These are phyloP conservation scores for Dendroctonus ponderosae DNA, from an alignment of 1,140 invertebrate species.

Conservation along the genomic window DNA sequence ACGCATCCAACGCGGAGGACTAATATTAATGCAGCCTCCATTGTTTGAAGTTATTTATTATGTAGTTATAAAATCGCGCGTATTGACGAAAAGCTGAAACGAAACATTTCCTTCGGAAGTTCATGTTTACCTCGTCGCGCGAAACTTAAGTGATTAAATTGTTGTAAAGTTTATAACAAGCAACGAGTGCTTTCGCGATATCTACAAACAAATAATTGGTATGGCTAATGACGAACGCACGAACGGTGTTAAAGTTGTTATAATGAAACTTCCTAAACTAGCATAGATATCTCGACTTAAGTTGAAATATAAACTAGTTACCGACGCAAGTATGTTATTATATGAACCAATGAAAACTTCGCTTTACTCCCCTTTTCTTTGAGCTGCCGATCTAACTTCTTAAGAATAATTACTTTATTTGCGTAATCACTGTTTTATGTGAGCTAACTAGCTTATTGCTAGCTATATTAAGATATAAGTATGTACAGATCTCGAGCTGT, in stretches of 20 bases:
- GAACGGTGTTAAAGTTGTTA: conserved; percentile 15
- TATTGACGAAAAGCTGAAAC: no score
- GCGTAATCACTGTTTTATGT: no score
- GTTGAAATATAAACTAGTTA: conserved; percentile 16
- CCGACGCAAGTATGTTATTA: background rate
- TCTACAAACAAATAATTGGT: conserved; percentile 23
- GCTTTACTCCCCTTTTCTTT: background rate
- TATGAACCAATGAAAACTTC: conserved; percentile 3
- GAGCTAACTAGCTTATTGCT: no score
- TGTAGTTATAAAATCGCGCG: no score
- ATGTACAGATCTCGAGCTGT: no score
- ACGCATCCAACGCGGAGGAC: no score
- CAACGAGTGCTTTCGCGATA: conserved; percentile 1
- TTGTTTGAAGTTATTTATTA: no score
- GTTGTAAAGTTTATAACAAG: conserved; percentile 23
- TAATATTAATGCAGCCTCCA: no score
- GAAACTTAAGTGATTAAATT: conserved; percentile 23
- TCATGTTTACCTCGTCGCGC: background rate
- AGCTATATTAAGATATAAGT: no score
- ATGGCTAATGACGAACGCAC: conserved; percentile 23
- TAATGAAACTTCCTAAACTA: conserved; percentile 19
- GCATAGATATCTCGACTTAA: conserved; percentile 2
- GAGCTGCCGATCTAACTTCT: background rate
- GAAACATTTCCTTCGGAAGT: no score
- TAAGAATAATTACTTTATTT: background rate